phyloP scores from a whole-genome alignment of 2,888 invertebrate species.

The Agrenia bidenticulata region DNA sequence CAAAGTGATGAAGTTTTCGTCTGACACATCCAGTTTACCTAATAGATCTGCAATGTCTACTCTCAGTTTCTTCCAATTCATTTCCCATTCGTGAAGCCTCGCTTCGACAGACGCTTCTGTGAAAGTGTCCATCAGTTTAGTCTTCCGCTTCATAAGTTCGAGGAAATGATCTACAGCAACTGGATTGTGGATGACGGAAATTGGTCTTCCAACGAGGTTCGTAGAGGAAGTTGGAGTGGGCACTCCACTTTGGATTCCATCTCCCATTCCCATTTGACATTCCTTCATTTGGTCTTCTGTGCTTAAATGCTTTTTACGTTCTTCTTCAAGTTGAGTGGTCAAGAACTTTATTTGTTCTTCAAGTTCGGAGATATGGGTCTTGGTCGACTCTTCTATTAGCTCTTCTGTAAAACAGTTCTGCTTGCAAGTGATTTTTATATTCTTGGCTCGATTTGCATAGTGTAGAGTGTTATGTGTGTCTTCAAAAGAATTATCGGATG shows the following conservation, averaged over 20 bases:
- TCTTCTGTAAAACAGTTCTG: conserved; percentile 35
- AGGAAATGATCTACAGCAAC: conserved; percentile 20
- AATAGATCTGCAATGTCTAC: conserved; percentile 33
- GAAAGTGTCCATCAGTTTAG: conserved; percentile 7
- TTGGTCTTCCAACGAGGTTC: not conserved
- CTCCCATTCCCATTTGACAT: conserved; percentile 15
- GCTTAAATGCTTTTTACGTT: conserved; percentile 18
- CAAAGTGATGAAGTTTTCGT: conserved; percentile 27
- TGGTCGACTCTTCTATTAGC: conserved; percentile 18
- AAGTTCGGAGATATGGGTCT: conserved; percentile 25
- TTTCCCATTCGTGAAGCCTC: conserved; percentile 28
- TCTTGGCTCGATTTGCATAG: conserved; percentile 79
- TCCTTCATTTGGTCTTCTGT: conserved; percentile 18
- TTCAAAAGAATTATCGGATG: conserved; percentile 76
- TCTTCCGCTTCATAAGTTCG: conserved; percentile 14
- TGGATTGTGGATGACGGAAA: conserved; percentile 17
- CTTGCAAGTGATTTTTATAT: conserved; percentile 60
- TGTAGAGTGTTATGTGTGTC: conserved; percentile 92
- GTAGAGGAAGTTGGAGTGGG: not conserved
- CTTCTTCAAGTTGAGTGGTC: conserved; percentile 24
- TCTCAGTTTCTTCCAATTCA: conserved; percentile 29
- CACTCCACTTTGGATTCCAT: conserved; percentile 1
- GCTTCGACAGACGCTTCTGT: conserved; percentile 12
- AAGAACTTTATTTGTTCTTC: conserved; percentile 24
- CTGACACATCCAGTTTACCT: conserved; percentile 27